These are phyloP conservation scores for Lasioglossum malachurum DNA, from an alignment of 2,888 invertebrate species.

Conservation along the genomic window DNA sequence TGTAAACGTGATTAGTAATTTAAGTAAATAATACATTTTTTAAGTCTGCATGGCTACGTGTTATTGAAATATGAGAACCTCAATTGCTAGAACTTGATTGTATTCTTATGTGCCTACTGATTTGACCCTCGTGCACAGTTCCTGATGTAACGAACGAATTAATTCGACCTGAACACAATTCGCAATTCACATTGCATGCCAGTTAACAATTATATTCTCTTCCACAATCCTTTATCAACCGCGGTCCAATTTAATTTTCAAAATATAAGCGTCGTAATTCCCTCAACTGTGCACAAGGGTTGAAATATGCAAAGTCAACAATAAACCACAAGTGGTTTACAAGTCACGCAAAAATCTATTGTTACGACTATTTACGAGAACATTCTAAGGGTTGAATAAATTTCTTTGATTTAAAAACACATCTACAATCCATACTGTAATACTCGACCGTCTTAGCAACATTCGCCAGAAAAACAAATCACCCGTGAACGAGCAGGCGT, in stretches of 20 bases:
- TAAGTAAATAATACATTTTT: not conserved
- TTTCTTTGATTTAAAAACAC: not conserved
- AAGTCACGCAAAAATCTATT: not conserved
- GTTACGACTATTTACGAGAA: not conserved
- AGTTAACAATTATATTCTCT: not conserved
- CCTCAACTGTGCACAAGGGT: not conserved
- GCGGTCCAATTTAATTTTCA: not conserved
- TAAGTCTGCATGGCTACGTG: not conserved
- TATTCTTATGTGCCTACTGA: not conserved
- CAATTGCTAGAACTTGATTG: not conserved
- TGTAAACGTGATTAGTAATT: not conserved
- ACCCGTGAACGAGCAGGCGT: not conserved
- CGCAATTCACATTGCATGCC: not conserved
- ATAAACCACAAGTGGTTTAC: too few relatives aligned
- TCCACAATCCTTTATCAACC: too few relatives aligned
- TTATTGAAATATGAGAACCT: not conserved
- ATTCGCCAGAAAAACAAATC: not conserved
- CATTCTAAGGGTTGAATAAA: not conserved
- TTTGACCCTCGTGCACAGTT: not conserved
- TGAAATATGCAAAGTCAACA: not conserved
- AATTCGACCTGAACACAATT: not conserved
- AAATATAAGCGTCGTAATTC: conserved; percentile 1
- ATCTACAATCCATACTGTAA: not conserved
- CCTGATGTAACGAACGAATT: not conserved
- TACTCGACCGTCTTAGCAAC: not conserved